These are phyloP conservation scores for Drosophila phalerata DNA, from an alignment of 2,888 invertebrate genomes.

Conservation along the genomic window DNA sequence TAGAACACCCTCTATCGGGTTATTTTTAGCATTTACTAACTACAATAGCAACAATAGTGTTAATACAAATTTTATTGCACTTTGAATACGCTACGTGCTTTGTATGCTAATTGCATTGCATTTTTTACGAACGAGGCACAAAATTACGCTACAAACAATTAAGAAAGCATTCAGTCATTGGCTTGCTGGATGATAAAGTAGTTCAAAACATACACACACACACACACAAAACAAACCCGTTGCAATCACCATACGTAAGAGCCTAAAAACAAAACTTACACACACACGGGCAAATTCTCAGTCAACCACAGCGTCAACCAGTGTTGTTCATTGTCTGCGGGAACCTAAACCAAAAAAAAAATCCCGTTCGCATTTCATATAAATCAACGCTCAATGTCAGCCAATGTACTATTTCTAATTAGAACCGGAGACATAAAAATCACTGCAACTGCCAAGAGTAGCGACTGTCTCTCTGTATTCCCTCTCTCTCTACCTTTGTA, in stretches of 20 bases:
- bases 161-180: constrained; percentile 60
- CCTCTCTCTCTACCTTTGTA: not conserved
- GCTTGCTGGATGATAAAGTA: constrained; percentile 40
- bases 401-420: constrained; percentile 69
- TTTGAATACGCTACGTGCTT: constrained; percentile 68
- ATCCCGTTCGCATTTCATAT: constrained; percentile 57
- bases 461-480: constrained; percentile 6
- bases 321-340: constrained; percentile 55
- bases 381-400: constrained; percentile 78
- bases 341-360: constrained; percentile 52
- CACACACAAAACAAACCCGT: not conserved
- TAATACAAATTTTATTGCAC: constrained; percentile 67
- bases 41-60: constrained; percentile 43
- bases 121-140: constrained; percentile 26
- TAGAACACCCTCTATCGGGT: not conserved
- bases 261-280: constrained; percentile 5
- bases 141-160: constrained; percentile 56
- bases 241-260: constrained; percentile 12
- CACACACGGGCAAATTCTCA: not conserved
- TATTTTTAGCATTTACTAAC: constrained; percentile 30
- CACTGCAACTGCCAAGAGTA: constrained; percentile 49
- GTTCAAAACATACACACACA: constrained; percentile 13
- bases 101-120: constrained; percentile 70
- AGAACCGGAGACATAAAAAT: constrained; percentile 78
- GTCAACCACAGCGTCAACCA: constrained; percentile 5